phyloP scores from a whole-genome alignment of 2,888 invertebrate genomes.

The Hyposoter didymator region DNA sequence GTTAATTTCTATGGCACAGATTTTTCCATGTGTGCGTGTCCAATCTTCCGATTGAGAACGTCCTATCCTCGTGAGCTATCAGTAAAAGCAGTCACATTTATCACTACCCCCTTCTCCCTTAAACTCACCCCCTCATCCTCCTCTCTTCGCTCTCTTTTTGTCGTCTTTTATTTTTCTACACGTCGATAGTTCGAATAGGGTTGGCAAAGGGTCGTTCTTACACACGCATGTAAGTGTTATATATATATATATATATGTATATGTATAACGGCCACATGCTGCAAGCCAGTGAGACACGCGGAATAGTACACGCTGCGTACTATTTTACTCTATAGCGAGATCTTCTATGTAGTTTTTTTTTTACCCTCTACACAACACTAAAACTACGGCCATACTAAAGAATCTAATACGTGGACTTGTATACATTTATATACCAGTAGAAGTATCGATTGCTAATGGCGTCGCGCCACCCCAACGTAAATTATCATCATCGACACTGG shows the following conservation, averaged over 20 bases:
- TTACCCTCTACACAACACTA: conserved; percentile 22
- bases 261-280: conserved; percentile 63
- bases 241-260: too few relatives aligned
- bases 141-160: conserved; percentile 45
- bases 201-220: conserved; percentile 64
- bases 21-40: conserved; percentile 56
- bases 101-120: conserved; percentile 57
- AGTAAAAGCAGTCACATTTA: conserved; percentile 64
- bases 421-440: conserved; percentile 44
- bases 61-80: conserved; percentile 67
- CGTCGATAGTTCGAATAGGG: conserved; percentile 69
- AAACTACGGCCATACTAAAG: conserved; percentile 52
- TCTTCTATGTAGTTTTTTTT: conserved; percentile 22
- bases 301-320: conserved; percentile 51
- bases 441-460: conserved; percentile 82
- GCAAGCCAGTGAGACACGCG: conserved; percentile 53
- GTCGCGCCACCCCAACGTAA: conserved; percentile 79
- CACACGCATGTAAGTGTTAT: neutral
- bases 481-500: conserved; percentile 79
- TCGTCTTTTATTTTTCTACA: conserved; percentile 62
- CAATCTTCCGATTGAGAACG: conserved; percentile 59
- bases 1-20: conserved; percentile 3
- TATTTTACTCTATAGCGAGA: conserved; percentile 42
- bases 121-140: conserved; percentile 12
- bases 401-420: conserved; percentile 58